Evolutionary conservation across 2,888 invertebrate species (phyloP).

Genomic region (Amphimallon solstitiale): DNA sequence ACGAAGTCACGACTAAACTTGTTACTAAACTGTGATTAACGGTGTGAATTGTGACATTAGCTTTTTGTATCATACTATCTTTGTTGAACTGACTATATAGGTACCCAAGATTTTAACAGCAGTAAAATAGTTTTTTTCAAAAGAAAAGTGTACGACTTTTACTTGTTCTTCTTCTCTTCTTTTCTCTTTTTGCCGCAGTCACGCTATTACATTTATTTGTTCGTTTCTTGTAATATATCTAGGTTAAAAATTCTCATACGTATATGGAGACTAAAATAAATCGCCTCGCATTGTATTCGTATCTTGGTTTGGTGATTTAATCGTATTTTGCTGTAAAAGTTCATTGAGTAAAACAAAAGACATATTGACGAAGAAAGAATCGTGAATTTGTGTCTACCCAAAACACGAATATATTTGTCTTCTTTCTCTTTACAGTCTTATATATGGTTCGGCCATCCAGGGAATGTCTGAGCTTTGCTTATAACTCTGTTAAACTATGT

Average conservation of each 20-base stretch:
- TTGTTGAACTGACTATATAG: slow-evolving; percentile 23
- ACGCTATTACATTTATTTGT: slow-evolving; percentile 7
- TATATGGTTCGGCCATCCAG: too few species aligned
- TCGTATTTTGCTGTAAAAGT: too few species aligned
- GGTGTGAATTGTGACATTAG: slow-evolving; percentile 56
- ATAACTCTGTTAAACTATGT: too few species aligned
- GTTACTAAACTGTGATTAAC: slow-evolving; percentile 56
- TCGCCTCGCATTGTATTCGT: too few species aligned
- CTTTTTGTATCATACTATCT: slow-evolving; percentile 53
- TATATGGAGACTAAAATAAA: too few species aligned
- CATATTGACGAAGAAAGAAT: too few species aligned
- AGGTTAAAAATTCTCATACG: background rate
- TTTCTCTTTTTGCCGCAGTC: slow-evolving; percentile 3
- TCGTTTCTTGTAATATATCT: slow-evolving; percentile 13
- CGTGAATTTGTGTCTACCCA: too few species aligned
- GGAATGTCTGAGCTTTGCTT: too few species aligned
- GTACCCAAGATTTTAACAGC: slow-evolving; percentile 8
- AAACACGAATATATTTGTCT: too few species aligned
- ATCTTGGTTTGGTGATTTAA: slow-evolving; percentile 5
- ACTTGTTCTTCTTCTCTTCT: too few species aligned
- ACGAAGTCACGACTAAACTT: slow-evolving; percentile 56
- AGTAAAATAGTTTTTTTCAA: slow-evolving; percentile 3
- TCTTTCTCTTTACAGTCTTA: too few species aligned
- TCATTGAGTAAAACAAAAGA: too few species aligned
- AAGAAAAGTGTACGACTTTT: slow-evolving; percentile 26